Percentiles rank a stretch among this genome's conserved stretches.
These are phyloP conservation scores for Caprella mutica DNA, from an alignment of 2,888 invertebrate species.

Conservation along the genomic window DNA sequence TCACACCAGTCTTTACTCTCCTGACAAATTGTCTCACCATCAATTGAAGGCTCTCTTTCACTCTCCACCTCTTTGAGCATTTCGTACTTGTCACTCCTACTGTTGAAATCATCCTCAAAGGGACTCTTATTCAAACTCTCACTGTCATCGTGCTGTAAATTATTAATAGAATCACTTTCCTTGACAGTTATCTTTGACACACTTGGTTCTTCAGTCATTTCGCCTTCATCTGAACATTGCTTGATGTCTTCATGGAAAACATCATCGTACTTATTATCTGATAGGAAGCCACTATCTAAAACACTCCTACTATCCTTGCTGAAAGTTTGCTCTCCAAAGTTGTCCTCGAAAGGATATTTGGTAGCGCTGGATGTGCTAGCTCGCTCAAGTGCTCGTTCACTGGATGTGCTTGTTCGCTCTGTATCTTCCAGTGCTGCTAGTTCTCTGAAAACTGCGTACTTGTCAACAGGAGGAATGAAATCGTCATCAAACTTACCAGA, in stretches of 20 bases:
- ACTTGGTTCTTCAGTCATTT: not conserved
- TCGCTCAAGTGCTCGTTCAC: not conserved
- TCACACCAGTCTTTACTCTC: too few relatives aligned
- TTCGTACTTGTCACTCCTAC: slow-evolving; percentile 28
- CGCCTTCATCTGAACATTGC: not conserved
- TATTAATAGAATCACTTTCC: not conserved
- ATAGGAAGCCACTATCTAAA: slow-evolving; percentile 19
- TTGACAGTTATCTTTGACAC: not conserved
- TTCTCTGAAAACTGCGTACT: slow-evolving; percentile 20
- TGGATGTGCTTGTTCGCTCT: slow-evolving; percentile 7
- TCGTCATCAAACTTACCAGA: slow-evolving; percentile 32
- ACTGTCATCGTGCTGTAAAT: slow-evolving; percentile 4
- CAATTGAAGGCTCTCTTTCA: slow-evolving; percentile 31
- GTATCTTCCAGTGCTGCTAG: slow-evolving; percentile 9
- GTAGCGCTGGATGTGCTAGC: not conserved
- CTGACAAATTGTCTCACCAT: too few relatives aligned
- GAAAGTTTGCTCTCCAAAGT: slow-evolving; percentile 22
- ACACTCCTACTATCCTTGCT: slow-evolving; percentile 13
- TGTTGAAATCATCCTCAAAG: slow-evolving; percentile 31
- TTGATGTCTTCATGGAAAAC: slow-evolving; percentile 17
- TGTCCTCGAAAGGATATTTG: slow-evolving; percentile 28
- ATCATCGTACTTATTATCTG: slow-evolving; percentile 28
- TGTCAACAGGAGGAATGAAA: slow-evolving; percentile 25
- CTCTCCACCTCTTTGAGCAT: slow-evolving; percentile 32
- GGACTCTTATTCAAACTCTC: slow-evolving; percentile 23